Evolutionary conservation across 2,113 vertebrate genomes (phyloP).

Genomic region (Caranx ignobilis): DNA sequence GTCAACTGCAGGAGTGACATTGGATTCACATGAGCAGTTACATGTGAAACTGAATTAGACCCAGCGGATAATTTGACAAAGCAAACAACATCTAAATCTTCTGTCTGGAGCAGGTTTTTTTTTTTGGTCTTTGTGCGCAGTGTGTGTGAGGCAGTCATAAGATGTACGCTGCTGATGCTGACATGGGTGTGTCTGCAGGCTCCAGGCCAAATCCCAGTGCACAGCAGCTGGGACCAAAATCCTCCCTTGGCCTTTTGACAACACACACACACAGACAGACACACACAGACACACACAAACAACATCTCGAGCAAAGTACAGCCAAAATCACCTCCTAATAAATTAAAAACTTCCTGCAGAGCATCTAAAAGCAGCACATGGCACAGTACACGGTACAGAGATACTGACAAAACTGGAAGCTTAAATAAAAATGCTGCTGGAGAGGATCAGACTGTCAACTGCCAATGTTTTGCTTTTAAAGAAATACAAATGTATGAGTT

Average conservation of each 20-base stretch:
- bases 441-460: neutral
- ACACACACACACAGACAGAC: conserved; percentile 12
- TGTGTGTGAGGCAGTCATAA: conserved; percentile 55
- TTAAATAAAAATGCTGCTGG: neutral
- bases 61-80: neutral
- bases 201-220: conserved; percentile 67
- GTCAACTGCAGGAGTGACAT: neutral
- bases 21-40: neutral
- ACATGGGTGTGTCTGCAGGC: conserved; percentile 73
- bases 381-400: neutral
- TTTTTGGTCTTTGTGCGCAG: conserved; percentile 36
- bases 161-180: conserved; percentile 68
- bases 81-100: neutral
- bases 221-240: conserved; percentile 79
- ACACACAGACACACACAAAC: conserved; percentile 12
- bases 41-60: neutral
- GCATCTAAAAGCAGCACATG: conserved; percentile 31
- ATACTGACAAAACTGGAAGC: neutral
- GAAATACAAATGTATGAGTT: neutral
- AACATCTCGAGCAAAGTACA: conserved; percentile 7
- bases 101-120: conserved; percentile 44
- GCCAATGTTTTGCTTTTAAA: neutral
- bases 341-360: conserved; percentile 60
- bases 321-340: conserved; percentile 48
- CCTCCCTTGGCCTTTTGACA: conserved; percentile 73